Conservation (phyloP, 2,888 invertebrate genomes). For the Belgica antarctica region DNA sequence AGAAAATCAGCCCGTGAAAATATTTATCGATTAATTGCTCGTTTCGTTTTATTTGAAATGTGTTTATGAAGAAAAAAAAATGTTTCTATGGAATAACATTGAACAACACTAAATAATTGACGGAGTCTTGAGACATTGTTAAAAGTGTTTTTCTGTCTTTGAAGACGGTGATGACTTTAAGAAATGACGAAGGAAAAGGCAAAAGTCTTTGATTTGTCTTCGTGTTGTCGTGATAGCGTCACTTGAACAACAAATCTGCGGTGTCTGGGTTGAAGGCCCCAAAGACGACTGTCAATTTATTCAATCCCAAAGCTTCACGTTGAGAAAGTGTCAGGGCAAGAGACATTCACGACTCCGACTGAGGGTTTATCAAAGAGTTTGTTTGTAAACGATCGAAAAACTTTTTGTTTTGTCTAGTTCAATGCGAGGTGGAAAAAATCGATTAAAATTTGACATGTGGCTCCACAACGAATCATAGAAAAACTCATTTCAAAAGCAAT, state of each 20-base stretch:
- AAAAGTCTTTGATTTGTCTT: slow-evolving; percentile 8
- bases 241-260: background rate
- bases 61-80: slow-evolving; percentile 3
- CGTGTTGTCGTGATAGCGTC: background rate
- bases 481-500: background rate
- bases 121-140: slow-evolving; percentile 30
- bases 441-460: slow-evolving; percentile 30
- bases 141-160: no score
- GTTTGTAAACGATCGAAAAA: background rate
- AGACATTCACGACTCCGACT: no score
- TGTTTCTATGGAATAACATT: slow-evolving; percentile 1
- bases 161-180: background rate
- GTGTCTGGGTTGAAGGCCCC: background rate
- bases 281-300: no score
- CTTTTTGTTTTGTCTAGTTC: slow-evolving; percentile 5
- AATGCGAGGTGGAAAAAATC: background rate
- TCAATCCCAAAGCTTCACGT: no score
- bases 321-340: no score
- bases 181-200: background rate
- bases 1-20: slow-evolving; percentile 36
- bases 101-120: slow-evolving; percentile 40
- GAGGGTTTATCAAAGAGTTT: no score
- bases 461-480: no score
- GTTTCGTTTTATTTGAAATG: slow-evolving; percentile 30
- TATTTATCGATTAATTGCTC: slow-evolving; percentile 41